Percentiles rank a stretch among this genome's conserved stretches.
These are phyloP conservation scores for Corapipo altera DNA, from an alignment of 2,113 vertebrate genomes.

Conservation along the genomic window DNA sequence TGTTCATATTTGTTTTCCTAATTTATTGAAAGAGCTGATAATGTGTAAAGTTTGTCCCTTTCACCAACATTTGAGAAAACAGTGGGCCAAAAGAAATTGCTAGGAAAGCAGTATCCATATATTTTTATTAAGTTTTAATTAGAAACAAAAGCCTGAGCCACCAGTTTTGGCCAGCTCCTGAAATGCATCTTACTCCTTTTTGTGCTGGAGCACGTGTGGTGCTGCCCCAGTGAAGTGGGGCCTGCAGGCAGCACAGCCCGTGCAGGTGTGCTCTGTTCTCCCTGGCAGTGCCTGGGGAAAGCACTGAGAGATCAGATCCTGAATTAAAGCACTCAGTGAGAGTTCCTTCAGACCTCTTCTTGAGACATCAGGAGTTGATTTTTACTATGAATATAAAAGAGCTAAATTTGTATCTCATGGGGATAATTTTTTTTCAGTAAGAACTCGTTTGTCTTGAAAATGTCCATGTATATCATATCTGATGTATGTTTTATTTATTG, in stretches of 20 bases:
- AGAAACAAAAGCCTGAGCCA: neutral
- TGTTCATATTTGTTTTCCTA: constrained; percentile 64
- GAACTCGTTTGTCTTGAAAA: neutral
- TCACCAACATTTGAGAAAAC: constrained; percentile 58
- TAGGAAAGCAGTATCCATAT: constrained; percentile 8
- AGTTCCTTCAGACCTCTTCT: neutral
- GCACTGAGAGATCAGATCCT: neutral
- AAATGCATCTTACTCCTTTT: neutral
- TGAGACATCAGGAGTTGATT: neutral
- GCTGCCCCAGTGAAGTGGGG: neutral
- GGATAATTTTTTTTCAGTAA: neutral
- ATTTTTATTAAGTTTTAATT: constrained; percentile 38
- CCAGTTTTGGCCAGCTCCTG: neutral
- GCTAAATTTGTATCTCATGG: neutral
- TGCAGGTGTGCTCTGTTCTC: neutral
- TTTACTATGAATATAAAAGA: neutral
- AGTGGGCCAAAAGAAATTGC: neutral
- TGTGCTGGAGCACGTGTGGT: neutral
- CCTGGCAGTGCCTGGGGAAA: neutral
- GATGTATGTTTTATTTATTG: neutral
- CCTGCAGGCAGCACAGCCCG: neutral
- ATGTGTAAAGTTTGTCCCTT: constrained; percentile 37
- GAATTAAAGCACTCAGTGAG: neutral
- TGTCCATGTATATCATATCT: neutral
- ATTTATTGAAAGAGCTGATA: constrained; percentile 32